Evolutionary conservation across 2,113 vertebrate species (phyloP), one percentile per base, ranked within the genome.

Genomic region (Petroica traversi): DNA sequence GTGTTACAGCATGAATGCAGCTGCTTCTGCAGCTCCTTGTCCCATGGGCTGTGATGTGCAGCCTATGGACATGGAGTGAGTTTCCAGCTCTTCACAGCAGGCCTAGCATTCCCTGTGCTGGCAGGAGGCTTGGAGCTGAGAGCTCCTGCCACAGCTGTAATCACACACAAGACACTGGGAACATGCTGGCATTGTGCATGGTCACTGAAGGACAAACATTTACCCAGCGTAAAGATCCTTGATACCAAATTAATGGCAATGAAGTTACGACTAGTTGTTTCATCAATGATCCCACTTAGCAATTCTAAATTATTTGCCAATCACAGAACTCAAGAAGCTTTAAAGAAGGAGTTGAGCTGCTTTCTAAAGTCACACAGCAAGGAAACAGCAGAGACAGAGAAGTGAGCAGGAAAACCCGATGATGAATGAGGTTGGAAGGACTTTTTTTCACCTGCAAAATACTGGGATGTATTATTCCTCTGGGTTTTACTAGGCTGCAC

Each of bases 61-160:
- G 55, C 69, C 48, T 45, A 1, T 14, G 0, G 1, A 38, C 52
- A 48, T 0, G 0, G 14, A 54, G 11, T 10, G 58, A 54, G 16
- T n/a, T 64, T 79, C 89, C 69, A 78, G 89, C 62, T 89, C 54
- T n/a, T 46, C 46, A 4, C 0, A 58, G 73, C 49, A 76, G 76
- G 36, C 46, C 86, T 89, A 72, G 57, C 36, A 29, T 54, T 51
- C 3, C 12, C 59, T 29, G 46, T 2, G 19, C 55, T 48, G 58
- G 67, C 63, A 84, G 49, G 2, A 3, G 52, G 19, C 34, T 46
- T 24, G 51, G 82, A 80, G 43, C 43, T 73, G 31, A 23, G 9
- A 40, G 69, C 40, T 81, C 28, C n/a, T 2, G 0, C 68, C 13
- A 3, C 69, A 85, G 81, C 67, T 87, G 40, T 36, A 78, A 31